Base-by-base conservation (phyloP, 2,888 invertebrate species). In the Agrochola circellaris region DNA sequence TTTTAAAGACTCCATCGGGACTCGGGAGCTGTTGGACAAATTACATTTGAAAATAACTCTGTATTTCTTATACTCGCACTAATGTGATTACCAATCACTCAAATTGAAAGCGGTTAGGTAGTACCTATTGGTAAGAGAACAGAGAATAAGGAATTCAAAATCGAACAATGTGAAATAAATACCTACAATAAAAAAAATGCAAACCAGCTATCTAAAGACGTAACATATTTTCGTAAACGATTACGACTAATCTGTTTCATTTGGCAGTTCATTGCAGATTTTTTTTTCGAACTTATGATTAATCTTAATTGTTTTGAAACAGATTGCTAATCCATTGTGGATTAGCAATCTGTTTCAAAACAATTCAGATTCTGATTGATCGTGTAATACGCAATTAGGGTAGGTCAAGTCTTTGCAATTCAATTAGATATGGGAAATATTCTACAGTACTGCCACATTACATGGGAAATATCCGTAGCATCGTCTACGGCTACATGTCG, bases 1-100 rank as follows among this genome's bases (percentile, higher is more conserved):
- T 77, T 77, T 83, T 86, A 61, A 82, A 81, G 62, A 74, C 70
- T 81, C 70, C 70, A 51, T 30, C 56, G 82, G 62, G 72, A 81
- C 48, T 67, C 23, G 20, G 30, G 26, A 67, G 48, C 68, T 85
- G 64, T 51, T 45, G 54, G 48, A 51, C 66, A 67, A 78, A 83
- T 60, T 77, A n/a, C 45, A 56, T 61, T 75, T 42, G 20, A 51
- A 65, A 75, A 42, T 45, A 20, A 58, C 13, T 26, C 20, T 11
- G 48, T 20, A 42, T 75, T 54, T 75, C 15, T n/a, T 11, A 67
- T 67, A 68, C 17, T n/a, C 30, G 4, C 30, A 45, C 20, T 23
- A n/a, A 11, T 38, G 42, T 42, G 48, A 72, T n/a, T 17, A 38
- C n/a, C n/a, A 23, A 70, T 23, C 15, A 42, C 26, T 54, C 23